Evolutionary conservation across 2,113 vertebrate species (phyloP), one percentile per base, ranked within the genome.

Genomic region (Arizona elegans): DNA sequence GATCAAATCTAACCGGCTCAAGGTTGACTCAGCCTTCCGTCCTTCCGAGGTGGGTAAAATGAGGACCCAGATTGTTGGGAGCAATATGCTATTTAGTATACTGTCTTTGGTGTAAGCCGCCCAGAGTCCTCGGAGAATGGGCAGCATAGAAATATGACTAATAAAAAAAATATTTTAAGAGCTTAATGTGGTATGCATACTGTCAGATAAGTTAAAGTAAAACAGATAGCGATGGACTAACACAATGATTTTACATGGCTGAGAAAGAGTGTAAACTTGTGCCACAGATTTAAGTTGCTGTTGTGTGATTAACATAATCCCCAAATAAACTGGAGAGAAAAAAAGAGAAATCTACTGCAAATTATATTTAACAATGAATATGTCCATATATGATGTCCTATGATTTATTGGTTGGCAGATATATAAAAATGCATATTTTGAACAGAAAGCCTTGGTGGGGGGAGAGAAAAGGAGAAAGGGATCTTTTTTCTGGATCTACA

Each of bases 341-440:
- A 96, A 95, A 95, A 86, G 96, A 91, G n/a, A 92, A 70, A 85
- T 97, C 92, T 96, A 47, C 93, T 95, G 2, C 94, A 95, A 95
- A 96, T 93, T 96, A 5, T 86, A 75, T 91, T 52, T 92, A 62
- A 21, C 92, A 92, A 87, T 91, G 95, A 92, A 89, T 94, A 87
- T 90, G 7, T 90, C 90, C 93, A 2, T 87, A n/a, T 94, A 86
- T 89, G 92, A 70, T 93, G 96, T 89, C 89, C 86, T 50, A 85
- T 93, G 62, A 87, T 93, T 87, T 97, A 96, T 92, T 95, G 92
- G 92, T 95, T 96, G 95, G 92, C 87, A 96, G 93, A 95, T 94
- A 95, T 95, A 96, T 96, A 58, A 96, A 97, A 96, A 95, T 65
- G 92, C 59, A 88, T 75, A 95, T 95, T 94, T 95, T 95, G 91